Base-by-base conservation (phyloP, 2,888 invertebrate genomes). In the Prosopocoilus inquinatus region DNA sequence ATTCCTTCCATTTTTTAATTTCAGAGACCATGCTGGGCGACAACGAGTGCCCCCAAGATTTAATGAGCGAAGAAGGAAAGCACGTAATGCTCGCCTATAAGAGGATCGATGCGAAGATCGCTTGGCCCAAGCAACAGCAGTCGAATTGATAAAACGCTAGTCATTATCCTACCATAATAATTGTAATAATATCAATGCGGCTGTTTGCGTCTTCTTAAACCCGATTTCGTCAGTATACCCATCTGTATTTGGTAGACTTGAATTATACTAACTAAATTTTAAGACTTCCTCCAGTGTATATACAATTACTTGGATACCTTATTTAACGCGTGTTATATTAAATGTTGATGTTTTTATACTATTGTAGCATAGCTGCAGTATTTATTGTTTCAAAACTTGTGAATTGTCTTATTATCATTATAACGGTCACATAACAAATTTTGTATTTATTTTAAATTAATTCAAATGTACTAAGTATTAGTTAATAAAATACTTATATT, bases 11-110 rank as follows among this genome's bases (percentile, higher is more conserved):
- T 9, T 41, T 64, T 67, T 61, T 59, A 58, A 62, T 83, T 81
- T 13, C 82, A 93, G 97, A 97, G 82, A 93, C 91, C 46, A 85
- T 92, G 74, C 81, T 97, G 60, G 86, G 87, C 62, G 94, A 96
- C 67, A 86, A 87, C 64, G 94, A 95, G 73, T 94, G 91, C 69
- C 96, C 96, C 1, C 94, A 95, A 80, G 89, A 91, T 71, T 86
- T 95, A 38, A 88, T 91, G 75, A 83, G 83, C 64, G 87, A 84
- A 65, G 87, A 84, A 65, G 89, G 88, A 50, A 89, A 89, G 72
- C 91, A 94, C 71, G 94, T 93, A 78, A 90, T 94, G 75, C 85
- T 97, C 76, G 96, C 95, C 12, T 97, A 94, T 80, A 96, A 96
- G 79, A 83, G 96, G 60, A 91, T 92, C 75, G 96, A 96, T 73